Evolutionary conservation across 2,888 invertebrate species (phyloP).

Genomic region (Drosophila lacicola): DNA sequence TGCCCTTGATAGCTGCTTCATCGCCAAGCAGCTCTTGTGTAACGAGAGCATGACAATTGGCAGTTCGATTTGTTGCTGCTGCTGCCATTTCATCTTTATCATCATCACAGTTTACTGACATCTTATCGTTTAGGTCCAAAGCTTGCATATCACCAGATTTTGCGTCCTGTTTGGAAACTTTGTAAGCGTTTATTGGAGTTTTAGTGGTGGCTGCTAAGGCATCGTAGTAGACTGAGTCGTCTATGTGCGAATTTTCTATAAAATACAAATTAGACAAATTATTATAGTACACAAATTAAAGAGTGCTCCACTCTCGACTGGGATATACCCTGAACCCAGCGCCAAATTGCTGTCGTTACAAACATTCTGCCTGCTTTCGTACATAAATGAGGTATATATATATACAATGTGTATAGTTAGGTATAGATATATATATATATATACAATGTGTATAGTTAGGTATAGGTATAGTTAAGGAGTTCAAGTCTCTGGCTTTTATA

Average conservation of each 20-base stretch:
- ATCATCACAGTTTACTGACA: constrained; percentile 52
- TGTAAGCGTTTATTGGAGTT: constrained; percentile 27
- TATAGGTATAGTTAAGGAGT: no score
- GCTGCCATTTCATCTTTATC: constrained; percentile 10
- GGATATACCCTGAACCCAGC: no score
- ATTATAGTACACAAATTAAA: no score
- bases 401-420: no score
- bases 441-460: no score
- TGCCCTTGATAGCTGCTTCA: constrained; percentile 26
- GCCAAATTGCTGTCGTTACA: no score
- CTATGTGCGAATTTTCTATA: constrained; percentile 87
- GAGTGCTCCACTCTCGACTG: no score
- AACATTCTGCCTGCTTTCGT: no score
- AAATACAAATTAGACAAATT: no score
- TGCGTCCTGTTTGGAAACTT: constrained; percentile 13
- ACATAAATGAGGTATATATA: no score
- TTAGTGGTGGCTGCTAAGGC: constrained; percentile 89
- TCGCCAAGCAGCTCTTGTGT: constrained; percentile 16
- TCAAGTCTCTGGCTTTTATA: no score
- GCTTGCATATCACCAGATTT: constrained; percentile 19
- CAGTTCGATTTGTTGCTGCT: constrained; percentile 20
- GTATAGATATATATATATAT: no score
- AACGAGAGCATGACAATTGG: constrained; percentile 19
- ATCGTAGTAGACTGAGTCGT: constrained; percentile 93
- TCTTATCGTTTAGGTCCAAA: constrained; percentile 34